phyloP scores from a whole-genome alignment of 2,888 invertebrate genomes.

The Rhingia campestris region DNA sequence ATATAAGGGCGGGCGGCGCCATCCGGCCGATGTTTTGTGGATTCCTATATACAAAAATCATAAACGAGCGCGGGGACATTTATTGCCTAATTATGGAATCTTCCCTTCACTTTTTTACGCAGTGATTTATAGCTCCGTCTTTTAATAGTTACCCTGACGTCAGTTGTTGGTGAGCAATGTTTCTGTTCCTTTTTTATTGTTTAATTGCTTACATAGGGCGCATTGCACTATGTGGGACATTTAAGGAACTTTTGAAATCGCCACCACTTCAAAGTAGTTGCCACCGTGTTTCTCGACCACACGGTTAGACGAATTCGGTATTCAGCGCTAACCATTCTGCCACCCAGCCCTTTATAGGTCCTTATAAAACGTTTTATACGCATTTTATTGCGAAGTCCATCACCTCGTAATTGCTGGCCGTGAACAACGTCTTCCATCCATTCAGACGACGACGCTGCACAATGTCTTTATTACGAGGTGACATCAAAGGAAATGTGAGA shows the following conservation, averaged over 20 bases:
- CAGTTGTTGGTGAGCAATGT: constrained; percentile 34
- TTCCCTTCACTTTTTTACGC: constrained; percentile 51
- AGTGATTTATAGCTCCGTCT: constrained; percentile 61
- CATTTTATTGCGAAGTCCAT: constrained; percentile 64
- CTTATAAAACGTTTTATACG: constrained; percentile 67
- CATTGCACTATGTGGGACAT: constrained; percentile 26
- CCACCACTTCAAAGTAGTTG: constrained; percentile 52
- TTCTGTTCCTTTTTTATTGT: constrained; percentile 18
- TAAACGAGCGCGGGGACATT: constrained; percentile 57
- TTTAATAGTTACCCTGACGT: constrained; percentile 49
- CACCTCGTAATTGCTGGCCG: constrained; percentile 64
- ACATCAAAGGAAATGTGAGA: constrained; percentile 71
- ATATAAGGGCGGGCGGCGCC: constrained; percentile 48
- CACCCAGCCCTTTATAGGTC: constrained; percentile 58
- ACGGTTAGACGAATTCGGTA: constrained; percentile 5
- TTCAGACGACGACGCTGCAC: constrained; percentile 45
- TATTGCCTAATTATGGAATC: constrained; percentile 69
- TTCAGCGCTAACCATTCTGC: constrained; percentile 16
- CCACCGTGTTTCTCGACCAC: constrained; percentile 22
- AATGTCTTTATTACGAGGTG: constrained; percentile 73
- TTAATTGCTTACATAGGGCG: constrained; percentile 49
- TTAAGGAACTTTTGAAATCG: constrained; percentile 28
- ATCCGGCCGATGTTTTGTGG: constrained; percentile 62
- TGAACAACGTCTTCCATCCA: constrained; percentile 60
- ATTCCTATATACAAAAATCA: constrained; percentile 39